These are phyloP conservation scores for Vombatus ursinus DNA, from an alignment of 2,113 vertebrate species.

Conservation along the genomic window DNA sequence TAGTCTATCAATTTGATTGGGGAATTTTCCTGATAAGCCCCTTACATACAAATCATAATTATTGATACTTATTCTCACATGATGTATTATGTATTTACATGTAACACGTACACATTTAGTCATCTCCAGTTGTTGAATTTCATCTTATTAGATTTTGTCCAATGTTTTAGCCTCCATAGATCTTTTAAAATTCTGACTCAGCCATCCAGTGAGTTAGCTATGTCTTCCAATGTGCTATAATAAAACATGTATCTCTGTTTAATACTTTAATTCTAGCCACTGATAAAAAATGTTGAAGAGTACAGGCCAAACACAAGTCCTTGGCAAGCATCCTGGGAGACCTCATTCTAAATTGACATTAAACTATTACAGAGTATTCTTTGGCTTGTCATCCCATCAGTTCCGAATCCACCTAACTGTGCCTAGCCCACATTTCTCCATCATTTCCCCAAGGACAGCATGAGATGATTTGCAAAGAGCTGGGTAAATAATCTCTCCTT, in stretches of 20 bases:
- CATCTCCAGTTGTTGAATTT: constrained; percentile 56
- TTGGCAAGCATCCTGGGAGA: not conserved
- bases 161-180: no score
- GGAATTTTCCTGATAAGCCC: not conserved
- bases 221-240: not conserved
- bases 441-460: not conserved
- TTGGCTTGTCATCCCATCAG: not conserved
- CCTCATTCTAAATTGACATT: not conserved
- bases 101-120: not conserved
- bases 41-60: constrained; percentile 61
- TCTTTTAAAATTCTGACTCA: not conserved
- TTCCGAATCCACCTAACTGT: not conserved
- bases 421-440: not conserved
- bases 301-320: not conserved
- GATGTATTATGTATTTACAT: constrained; percentile 44
- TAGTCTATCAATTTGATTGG: not conserved
- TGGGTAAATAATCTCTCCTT: not conserved
- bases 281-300: not conserved
- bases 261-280: not conserved
- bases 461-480: not conserved
- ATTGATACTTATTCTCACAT: constrained; percentile 57
- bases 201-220: not conserved
- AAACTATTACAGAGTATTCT: not conserved
- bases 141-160: no score
- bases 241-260: not conserved